phyloP scores from a whole-genome alignment of 2,888 invertebrate genomes.

The Camponotus fellah region DNA sequence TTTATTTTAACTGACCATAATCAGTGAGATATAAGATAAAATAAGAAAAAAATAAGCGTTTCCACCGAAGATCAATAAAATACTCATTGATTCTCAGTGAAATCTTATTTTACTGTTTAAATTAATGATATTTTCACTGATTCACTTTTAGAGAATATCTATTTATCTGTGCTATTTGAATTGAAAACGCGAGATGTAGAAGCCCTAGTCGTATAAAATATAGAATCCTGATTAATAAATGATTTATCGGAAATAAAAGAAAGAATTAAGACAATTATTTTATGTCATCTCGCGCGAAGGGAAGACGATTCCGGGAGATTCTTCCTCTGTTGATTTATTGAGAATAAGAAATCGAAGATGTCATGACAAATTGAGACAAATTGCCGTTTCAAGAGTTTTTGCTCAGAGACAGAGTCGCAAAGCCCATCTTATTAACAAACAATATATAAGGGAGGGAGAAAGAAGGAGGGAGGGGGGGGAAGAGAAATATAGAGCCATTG shows the following conservation, averaged over 20 bases:
- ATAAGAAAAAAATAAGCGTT: no score
- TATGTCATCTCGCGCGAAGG: not conserved
- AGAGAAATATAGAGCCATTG: not conserved
- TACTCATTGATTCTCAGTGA: no score
- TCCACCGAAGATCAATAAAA: no score
- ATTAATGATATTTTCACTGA: no score
- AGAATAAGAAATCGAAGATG: not conserved
- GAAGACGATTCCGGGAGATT: not conserved
- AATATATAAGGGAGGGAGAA: not conserved
- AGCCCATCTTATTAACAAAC: constrained; percentile 34
- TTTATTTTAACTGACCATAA: no score
- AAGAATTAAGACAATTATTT: not conserved
- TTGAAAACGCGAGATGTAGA: no score
- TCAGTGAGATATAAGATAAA: no score
- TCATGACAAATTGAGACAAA: constrained; percentile 31
- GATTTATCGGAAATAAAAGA: not conserved
- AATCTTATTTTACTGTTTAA: no score
- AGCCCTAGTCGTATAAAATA: no score
- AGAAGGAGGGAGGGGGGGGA: no score
- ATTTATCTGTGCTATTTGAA: not conserved
- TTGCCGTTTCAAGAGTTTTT: constrained; percentile 13
- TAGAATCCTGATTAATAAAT: not conserved
- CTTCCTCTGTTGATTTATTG: constrained; percentile 11
- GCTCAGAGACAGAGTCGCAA: not conserved
- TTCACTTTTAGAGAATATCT: no score